Evolutionary conservation across 2,888 invertebrate species (phyloP), one percentile per base, ranked within the genome.

Genomic region (Eugnorisma glareosa): DNA sequence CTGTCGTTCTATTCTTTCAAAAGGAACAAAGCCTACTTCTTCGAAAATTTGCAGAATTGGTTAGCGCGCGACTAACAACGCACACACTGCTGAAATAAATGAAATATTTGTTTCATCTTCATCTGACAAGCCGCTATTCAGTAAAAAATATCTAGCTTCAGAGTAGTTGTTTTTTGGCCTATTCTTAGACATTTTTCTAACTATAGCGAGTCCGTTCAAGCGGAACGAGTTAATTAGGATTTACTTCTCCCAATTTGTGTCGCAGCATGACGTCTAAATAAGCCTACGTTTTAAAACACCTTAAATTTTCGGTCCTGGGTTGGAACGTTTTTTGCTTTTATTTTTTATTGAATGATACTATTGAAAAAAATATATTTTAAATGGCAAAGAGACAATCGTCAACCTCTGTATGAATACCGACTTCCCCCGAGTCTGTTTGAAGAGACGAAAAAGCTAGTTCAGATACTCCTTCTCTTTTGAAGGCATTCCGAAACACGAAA

Each of bases 221-320:
- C 89, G 88, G 88, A 90, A 86, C 83, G 61, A 83, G 84, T 83
- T 83, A 84, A 88, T 89, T 88, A 88, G 86, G 86, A 88, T 87
- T 89, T 88, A 87, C 89, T 83, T 89, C 82, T 87, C 79, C 75
- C 86, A 83, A 89, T 91, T 90, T 70, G 88, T 86, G 88, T 81
- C 85, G 84, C 77, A 67, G 77, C 75, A 70, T 83, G 67, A 63
- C 79, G 71, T 78, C 82, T 77, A 68, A 82, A 84, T 88, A 71
- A 64, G 79, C 48, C 57, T 70, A 24, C 54, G 71, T 73, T 75
- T 75, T 43, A 81, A 77, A 75, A 57, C 68, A 66, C 31, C 63
- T 64, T 71, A 18, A 51, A 28, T 73, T 66, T 73, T 77, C 77
- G 24, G 4, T 7, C 7, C 10, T 35, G 28, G 4, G 6, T 35